These are phyloP conservation scores for Fratercula arctica DNA, from an alignment of 2,797 vertebrate species.

Conservation along the genomic window DNA sequence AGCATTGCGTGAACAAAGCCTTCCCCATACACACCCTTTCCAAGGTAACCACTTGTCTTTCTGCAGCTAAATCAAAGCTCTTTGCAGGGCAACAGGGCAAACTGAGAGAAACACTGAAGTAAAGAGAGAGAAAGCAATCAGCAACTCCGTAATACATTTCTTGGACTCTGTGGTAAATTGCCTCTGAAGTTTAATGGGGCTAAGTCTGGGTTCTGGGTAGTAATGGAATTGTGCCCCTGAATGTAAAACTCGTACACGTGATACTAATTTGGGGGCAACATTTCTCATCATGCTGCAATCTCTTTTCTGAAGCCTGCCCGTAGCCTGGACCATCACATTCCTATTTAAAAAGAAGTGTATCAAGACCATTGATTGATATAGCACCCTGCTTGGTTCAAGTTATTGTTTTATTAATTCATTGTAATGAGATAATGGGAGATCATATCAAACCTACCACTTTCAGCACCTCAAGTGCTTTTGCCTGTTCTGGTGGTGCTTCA, in stretches of 20 bases:
- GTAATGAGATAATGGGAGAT: constrained; percentile 8
- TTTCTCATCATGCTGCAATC: neutral
- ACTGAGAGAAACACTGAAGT: neutral
- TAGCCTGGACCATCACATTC: neutral
- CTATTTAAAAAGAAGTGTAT: neutral
- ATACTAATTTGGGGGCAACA: neutral
- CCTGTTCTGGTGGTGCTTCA: neutral
- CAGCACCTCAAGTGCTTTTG: neutral
- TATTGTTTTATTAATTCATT: constrained; percentile 24
- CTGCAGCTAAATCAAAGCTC: neutral
- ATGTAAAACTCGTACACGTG: neutral
- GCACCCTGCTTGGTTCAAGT: neutral
- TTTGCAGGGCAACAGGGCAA: neutral
- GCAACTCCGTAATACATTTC: neutral
- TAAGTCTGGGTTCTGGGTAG: neutral
- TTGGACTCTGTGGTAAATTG: neutral
- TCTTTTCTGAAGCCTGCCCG: neutral
- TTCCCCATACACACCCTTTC: neutral
- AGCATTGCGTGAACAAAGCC: neutral
- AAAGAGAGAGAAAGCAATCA: neutral
- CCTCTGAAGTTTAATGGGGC: neutral
- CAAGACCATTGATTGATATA: neutral
- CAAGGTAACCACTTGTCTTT: neutral
- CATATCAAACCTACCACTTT: neutral
- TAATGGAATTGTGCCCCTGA: neutral